These are phyloP conservation scores for Trichomycterus rosablanca DNA, from an alignment of 2,113 vertebrate species.

Conservation along the genomic window DNA sequence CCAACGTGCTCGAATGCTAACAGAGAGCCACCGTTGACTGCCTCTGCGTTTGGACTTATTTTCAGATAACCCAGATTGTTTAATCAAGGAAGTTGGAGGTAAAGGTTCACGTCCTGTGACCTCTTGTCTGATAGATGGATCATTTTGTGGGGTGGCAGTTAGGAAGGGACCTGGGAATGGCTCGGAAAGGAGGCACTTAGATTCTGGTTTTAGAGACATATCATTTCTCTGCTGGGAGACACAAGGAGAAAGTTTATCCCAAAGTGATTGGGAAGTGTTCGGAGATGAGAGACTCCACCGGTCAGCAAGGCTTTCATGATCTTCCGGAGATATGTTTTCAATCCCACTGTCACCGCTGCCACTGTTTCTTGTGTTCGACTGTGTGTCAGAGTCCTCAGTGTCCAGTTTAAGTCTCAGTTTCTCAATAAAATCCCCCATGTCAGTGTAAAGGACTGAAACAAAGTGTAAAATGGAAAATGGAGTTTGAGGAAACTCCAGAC, in stretches of 20 bases:
- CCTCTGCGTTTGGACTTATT: slow-evolving; percentile 26
- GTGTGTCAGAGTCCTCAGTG: slow-evolving; percentile 74
- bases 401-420: slow-evolving; percentile 81
- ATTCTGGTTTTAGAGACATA: slow-evolving; percentile 19
- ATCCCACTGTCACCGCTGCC: slow-evolving; percentile 91
- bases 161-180: slow-evolving; percentile 27
- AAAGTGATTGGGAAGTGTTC: slow-evolving; percentile 28
- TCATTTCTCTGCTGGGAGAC: slow-evolving; percentile 20
- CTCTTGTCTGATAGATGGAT: not conserved
- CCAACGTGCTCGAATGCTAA: slow-evolving; percentile 40
- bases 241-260: slow-evolving; percentile 25
- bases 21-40: slow-evolving; percentile 39
- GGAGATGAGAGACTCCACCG: slow-evolving; percentile 69
- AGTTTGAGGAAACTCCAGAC: slow-evolving; percentile 86
- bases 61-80: slow-evolving; percentile 13
- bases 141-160: slow-evolving; percentile 6
- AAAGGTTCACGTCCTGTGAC: not conserved
- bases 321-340: slow-evolving; percentile 76
- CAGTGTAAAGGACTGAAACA: slow-evolving; percentile 83
- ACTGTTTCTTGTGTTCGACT: slow-evolving; percentile 76
- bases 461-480: slow-evolving; percentile 87
- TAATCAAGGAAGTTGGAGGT: not conserved
- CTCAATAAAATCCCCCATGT: slow-evolving; percentile 87
- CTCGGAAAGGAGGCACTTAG: slow-evolving; percentile 34
- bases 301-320: slow-evolving; percentile 79